Conservation (phyloP, 2,797 vertebrate genomes). For the Argentina silus region DNA sequence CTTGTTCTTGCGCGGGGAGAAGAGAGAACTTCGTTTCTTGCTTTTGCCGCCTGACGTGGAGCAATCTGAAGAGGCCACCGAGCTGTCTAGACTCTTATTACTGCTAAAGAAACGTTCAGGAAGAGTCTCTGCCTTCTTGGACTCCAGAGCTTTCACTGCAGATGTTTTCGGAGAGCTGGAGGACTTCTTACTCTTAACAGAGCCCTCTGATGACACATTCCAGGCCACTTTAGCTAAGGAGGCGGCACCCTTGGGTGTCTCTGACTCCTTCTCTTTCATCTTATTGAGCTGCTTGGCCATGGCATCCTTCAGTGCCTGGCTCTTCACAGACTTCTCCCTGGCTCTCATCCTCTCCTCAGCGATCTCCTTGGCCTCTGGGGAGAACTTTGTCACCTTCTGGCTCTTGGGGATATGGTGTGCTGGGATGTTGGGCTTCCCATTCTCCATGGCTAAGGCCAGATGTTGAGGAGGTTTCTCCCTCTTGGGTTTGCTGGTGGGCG, state of each 20-base stretch:
- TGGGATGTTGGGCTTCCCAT: conserved; percentile 80
- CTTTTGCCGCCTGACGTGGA: conserved; percentile 84
- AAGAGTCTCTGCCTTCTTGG: conserved; percentile 72
- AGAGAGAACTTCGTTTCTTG: conserved; percentile 93
- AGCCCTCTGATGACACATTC: conserved; percentile 54
- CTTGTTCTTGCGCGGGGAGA: conserved; percentile 95
- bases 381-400: conserved; percentile 82
- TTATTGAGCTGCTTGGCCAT: conserved; percentile 91
- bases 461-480: conserved; percentile 71
- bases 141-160: conserved; percentile 77
- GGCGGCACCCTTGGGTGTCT: conserved; percentile 67
- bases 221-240: conserved; percentile 72
- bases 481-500: conserved; percentile 81
- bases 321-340: conserved; percentile 93
- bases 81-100: conserved; percentile 87
- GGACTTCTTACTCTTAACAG: conserved; percentile 72
- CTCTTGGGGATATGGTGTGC: conserved; percentile 51
- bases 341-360: conserved; percentile 93
- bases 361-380: conserved; percentile 90
- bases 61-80: conserved; percentile 88
- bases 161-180: conserved; percentile 71
- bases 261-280: conserved; percentile 91
- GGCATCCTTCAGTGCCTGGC: conserved; percentile 90
- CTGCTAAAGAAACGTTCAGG: conserved; percentile 82
- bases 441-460: conserved; percentile 83